Evolutionary conservation across 1,140 invertebrate genomes (phyloP).

Genomic region (Chironomus tepperi): DNA sequence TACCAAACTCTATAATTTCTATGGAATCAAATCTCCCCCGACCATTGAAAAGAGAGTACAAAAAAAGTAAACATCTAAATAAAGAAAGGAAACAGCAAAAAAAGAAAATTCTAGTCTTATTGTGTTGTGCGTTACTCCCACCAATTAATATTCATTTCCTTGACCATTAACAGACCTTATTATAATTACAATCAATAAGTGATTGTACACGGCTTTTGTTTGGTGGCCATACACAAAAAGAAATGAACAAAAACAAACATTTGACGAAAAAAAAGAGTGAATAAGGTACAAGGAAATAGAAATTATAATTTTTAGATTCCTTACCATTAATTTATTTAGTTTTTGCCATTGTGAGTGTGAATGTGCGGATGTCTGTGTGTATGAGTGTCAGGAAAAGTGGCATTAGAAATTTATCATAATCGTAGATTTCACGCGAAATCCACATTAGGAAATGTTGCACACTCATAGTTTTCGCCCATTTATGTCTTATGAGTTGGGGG

Average conservation of each 20-base stretch:
- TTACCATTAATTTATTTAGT: background rate
- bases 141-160: slow-evolving; percentile 24
- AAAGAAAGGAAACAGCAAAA: too few relatives aligned
- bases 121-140: background rate
- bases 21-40: too few relatives aligned
- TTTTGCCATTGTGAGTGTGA: background rate
- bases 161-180: slow-evolving; percentile 15
- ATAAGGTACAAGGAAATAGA: too few relatives aligned
- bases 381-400: background rate
- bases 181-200: slow-evolving; percentile 23
- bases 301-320: too few relatives aligned
- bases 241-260: too few relatives aligned
- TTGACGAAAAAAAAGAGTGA: too few relatives aligned
- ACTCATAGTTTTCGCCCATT: background rate
- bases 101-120: too few relatives aligned
- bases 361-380: background rate
- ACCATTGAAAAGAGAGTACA: too few relatives aligned
- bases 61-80: too few relatives aligned
- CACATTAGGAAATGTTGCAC: slow-evolving; percentile 20
- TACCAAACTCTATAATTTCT: too few relatives aligned
- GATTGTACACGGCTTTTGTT: background rate
- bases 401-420: slow-evolving; percentile 23
- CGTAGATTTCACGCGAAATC: slow-evolving; percentile 22
- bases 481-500: too few relatives aligned
- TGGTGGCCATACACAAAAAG: too few relatives aligned